phyloP scores from a whole-genome alignment of 2,888 invertebrate species.

The Masnerella sp. region DNA sequence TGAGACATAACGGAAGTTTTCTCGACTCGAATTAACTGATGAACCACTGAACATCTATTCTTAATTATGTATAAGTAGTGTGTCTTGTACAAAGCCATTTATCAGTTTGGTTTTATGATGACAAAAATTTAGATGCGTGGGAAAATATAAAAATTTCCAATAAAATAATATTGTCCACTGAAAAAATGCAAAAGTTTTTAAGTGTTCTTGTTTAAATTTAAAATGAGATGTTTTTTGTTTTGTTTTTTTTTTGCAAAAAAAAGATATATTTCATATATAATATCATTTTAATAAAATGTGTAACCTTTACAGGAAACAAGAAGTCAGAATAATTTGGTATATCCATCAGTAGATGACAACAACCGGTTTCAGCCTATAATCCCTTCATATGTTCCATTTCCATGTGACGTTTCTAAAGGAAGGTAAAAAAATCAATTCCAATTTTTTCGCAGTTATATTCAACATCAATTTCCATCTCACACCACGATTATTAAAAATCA shows the following conservation, averaged over 20 bases:
- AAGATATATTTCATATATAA: too few species aligned
- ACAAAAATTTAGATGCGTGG: too few species aligned
- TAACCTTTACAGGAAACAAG: constrained; percentile 65
- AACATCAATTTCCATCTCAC: too few species aligned
- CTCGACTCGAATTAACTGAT: constrained; percentile 10
- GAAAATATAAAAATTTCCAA: too few species aligned
- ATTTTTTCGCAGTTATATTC: too few species aligned
- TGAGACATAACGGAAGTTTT: constrained; percentile 48
- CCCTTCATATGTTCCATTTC: constrained; percentile 70
- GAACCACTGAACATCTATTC: constrained; percentile 13
- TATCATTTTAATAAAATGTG: too few species aligned
- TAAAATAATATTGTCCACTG: too few species aligned
- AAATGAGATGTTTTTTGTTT: too few species aligned
- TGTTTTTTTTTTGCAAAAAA: too few species aligned
- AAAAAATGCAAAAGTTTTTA: too few species aligned
- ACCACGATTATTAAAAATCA: too few species aligned
- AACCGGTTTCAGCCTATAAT: constrained; percentile 71
- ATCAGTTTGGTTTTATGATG: neutral
- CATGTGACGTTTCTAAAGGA: constrained; percentile 72
- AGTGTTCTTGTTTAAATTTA: too few species aligned
- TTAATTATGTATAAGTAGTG: neutral
- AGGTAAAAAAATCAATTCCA: constrained; percentile 73
- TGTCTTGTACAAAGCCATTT: neutral
- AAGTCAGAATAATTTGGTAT: constrained; percentile 65
- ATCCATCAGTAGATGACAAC: constrained; percentile 65